A percentile compares a stretch with the other conserved stretches of the same genome.
These are phyloP conservation scores for Alaudala cheleensis DNA, from an alignment of 2,113 vertebrate genomes.

Conservation along the genomic window DNA sequence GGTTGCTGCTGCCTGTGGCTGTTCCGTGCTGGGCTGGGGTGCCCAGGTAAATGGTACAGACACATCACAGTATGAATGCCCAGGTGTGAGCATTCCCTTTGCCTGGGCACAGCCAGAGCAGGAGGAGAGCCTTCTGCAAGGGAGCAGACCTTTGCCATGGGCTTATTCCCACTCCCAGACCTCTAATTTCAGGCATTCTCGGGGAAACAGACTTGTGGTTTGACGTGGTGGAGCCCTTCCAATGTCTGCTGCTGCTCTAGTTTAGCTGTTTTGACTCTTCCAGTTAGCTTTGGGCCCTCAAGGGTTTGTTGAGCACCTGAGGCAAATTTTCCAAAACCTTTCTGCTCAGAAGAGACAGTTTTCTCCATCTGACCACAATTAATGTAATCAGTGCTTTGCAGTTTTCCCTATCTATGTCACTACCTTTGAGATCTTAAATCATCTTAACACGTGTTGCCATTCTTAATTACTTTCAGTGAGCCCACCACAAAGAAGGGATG, in stretches of 20 bases:
- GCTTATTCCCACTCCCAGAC: background rate
- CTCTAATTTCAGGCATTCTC: background rate
- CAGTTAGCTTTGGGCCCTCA: background rate
- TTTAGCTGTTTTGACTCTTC: background rate
- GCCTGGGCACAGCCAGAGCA: background rate
- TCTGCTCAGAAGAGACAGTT: background rate
- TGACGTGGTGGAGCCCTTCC: background rate
- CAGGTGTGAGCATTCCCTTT: background rate
- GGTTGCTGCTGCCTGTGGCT: rapidly evolving
- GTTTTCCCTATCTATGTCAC: background rate
- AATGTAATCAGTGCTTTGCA: background rate
- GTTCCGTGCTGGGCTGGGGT: rapidly evolving
- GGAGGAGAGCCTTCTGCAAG: background rate
- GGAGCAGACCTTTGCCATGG: background rate
- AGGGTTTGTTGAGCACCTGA: background rate
- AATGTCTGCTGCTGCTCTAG: background rate
- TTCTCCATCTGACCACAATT: background rate
- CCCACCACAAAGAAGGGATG: background rate
- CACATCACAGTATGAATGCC: rapidly evolving
- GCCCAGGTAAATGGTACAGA: rapidly evolving
- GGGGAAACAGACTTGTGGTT: background rate
- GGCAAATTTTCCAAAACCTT: background rate
- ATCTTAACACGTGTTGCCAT: background rate
- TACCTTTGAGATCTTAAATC: conserved; percentile 24
- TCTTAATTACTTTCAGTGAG: conserved; percentile 25